Conservation (phyloP, 2,888 invertebrate genomes). For the Scaptomyza polygonia region DNA sequence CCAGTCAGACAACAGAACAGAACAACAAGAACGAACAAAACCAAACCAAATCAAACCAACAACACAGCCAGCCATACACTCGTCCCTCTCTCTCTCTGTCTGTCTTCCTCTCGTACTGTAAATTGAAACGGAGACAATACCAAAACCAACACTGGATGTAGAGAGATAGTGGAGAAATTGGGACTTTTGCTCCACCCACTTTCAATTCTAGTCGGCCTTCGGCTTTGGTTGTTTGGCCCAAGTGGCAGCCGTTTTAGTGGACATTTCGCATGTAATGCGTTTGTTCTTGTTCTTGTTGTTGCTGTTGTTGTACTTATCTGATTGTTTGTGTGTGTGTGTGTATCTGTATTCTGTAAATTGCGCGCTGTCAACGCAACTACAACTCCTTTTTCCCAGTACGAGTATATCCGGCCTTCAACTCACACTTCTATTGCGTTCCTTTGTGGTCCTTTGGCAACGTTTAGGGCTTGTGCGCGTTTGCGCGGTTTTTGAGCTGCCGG, state of each 20-base stretch:
- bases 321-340: conserved; percentile 37
- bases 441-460: conserved; percentile 64
- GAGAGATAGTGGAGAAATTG: not conserved
- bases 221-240: conserved; percentile 33
- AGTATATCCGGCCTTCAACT: not conserved
- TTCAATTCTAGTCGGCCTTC: conserved; percentile 10
- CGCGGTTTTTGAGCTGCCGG: conserved; percentile 74
- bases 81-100: conserved; percentile 3
- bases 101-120: conserved; percentile 2
- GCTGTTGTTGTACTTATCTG: conserved; percentile 67
- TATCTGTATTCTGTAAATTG: conserved; percentile 54
- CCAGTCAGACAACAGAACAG: conserved; percentile 36
- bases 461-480: conserved; percentile 62
- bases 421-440: conserved; percentile 6
- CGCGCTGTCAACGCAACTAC: conserved; percentile 57
- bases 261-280: conserved; percentile 73
- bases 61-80: conserved; percentile 5
- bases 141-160: conserved; percentile 9
- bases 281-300: conserved; percentile 49
- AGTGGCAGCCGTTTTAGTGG: conserved; percentile 65
- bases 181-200: not conserved
- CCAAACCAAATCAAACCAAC: conserved; percentile 11
- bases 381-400: conserved; percentile 22
- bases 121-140: conserved; percentile 52
- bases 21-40: conserved; percentile 1